Evolutionary conservation across 2,888 invertebrate species (phyloP), one percentile per base, ranked within the genome.

Genomic region (Agriopis aurantiaria): DNA sequence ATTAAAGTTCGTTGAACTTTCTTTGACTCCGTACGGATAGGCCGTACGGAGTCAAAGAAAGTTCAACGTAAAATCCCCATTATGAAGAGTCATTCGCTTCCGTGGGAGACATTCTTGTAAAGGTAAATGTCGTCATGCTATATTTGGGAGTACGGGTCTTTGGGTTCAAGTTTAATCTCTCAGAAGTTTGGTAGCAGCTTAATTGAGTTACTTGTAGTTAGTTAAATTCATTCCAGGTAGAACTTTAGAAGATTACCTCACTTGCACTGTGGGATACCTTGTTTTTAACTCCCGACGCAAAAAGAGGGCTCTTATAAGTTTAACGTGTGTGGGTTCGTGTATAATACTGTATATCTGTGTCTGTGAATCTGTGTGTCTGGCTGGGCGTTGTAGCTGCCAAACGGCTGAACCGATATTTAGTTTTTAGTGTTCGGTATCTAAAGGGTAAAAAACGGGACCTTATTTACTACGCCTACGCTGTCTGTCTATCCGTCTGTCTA

Each of bases 131-230:
- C 53, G 11, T 1, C 51, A 33, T 45, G n/a, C 57, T 48, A 45
- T 62, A 62, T 57, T 69, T 60, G 56, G 62, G 51, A 68, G 45
- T 33, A 46, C 46, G 52, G 49, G 45, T 63, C 52, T 52, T 52
- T 51, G 59, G 59, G 58, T 65, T 60, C n/a, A 33, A 45, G 53
- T 43, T 8, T 64, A 65, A 59, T 56, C 65, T 49, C 48, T 40
- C 55, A 60, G 43, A 63, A 64, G 60, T 56, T 69, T 52, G 56
- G 45, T 59, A 59, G 53, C 43, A 52, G 59, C 59, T 59, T 64
- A 63, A 65, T 65, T 69, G 53, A 64, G 46, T 64, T 68, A 68
- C 64, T 46, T 43, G n/a, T 61, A 48, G 43, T 46, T 40, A 53
- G 51, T 45, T 58, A 52, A 53, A 61, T 61, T 61, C 43, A 17